Base-by-base conservation (phyloP, 2,797 vertebrate species). In the Anisognathus igniventris region DNA sequence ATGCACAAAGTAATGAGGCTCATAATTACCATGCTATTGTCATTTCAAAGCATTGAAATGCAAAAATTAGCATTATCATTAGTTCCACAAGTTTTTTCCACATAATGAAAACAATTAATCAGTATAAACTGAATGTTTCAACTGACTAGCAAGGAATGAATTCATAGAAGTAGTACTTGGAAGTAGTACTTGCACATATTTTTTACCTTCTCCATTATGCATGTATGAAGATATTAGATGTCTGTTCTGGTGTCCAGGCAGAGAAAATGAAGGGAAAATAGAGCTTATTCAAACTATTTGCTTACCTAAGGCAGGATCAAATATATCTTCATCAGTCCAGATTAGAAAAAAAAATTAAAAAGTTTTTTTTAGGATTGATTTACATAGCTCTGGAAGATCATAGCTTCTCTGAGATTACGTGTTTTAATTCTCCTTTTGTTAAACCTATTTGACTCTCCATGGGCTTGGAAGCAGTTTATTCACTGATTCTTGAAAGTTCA, bases 31-130 rank as follows among this genome's bases (percentile, higher is more conserved):
- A 57, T 89, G 56, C 81, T 71, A 75, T 94, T 97, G 93, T 93
- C 66, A 97, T 97, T 97, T 97, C 88, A 96, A 83, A 96, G 90
- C 89, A 93, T n/a, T 95, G 90, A 97, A 97, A 94, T 95, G 40
- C 50, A 96, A 85, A 97, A 97, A 84, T 95, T 94, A 96, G 40
- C 70, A 96, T 95, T 90, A 95, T 81, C 80, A 97, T 97, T 97
- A 97, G 92, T 97, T 98, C 91, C 95, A 97, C 91, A 95, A 92
- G 53, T 95, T 90, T 85, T 95, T 92, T 96, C 85, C 87, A 93
- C 88, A 95, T 71, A 96, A 96, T 95, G 95, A 96, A 97, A 97
- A 89, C 93, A 97, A 86, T 90, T 95, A 92, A 94, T 97, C 93
- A 94, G 86, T 96, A 88, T 94, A 96, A 96, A 95, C 64, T 86